phyloP scores from a whole-genome alignment of 2,113 vertebrate genomes.

The Morone saxatilis region DNA sequence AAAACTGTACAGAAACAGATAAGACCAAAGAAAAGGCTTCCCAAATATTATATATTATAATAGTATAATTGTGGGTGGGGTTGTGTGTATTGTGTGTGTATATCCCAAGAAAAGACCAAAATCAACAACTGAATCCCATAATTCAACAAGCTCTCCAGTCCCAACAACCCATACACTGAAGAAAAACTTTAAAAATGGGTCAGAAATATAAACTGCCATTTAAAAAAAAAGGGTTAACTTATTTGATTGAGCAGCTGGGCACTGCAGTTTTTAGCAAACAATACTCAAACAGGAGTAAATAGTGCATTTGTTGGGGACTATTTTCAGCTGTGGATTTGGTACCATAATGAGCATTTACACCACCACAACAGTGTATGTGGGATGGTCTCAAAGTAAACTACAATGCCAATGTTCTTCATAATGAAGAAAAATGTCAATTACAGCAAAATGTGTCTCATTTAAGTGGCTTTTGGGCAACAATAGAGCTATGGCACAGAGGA shows the following conservation, averaged over 20 bases:
- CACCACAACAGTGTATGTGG: background rate
- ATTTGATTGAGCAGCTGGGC: background rate
- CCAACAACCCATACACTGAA: background rate
- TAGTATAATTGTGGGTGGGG: too few species aligned
- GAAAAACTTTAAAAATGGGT: too few species aligned
- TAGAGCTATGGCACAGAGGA: background rate
- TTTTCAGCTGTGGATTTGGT: background rate
- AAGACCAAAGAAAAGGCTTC: background rate
- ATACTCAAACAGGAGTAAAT: background rate
- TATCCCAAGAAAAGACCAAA: constrained; percentile 2
- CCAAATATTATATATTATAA: too few species aligned
- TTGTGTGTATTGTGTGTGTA: background rate
- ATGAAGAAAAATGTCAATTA: background rate
- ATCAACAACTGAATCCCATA: background rate
- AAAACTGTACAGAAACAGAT: constrained; percentile 39
- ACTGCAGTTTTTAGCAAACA: background rate
- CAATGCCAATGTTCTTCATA: background rate
- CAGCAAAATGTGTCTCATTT: background rate
- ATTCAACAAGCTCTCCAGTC: background rate
- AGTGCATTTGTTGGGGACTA: background rate
- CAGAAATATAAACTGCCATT: too few species aligned
- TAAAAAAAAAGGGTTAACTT: too few species aligned
- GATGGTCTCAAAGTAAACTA: background rate
- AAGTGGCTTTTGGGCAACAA: background rate
- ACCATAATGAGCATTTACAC: background rate